Evolutionary conservation across 2,113 vertebrate species (phyloP).

Genomic region (Podocnemis expansa): DNA sequence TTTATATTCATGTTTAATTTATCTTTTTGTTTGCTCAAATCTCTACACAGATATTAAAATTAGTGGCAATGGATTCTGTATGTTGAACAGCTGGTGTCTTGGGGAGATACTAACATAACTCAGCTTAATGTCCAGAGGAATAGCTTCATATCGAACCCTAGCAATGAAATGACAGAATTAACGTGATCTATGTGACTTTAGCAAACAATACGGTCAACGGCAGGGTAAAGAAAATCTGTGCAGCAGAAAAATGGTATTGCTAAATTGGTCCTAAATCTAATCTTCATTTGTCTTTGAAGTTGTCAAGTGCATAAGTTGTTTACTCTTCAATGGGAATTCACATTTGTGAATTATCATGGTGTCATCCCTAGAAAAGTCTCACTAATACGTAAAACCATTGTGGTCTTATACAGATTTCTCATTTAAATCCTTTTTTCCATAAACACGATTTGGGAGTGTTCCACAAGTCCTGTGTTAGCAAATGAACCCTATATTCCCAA

Average conservation of each 20-base stretch:
- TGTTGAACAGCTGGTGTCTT: not conserved
- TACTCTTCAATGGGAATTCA: slow-evolving; percentile 22
- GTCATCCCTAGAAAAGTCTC: not conserved
- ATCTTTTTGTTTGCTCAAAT: not conserved
- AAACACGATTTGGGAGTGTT: not conserved
- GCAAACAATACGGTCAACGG: not conserved
- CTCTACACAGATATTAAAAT: not conserved
- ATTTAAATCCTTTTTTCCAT: not conserved
- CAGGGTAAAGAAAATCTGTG: not conserved
- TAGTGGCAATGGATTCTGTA: not conserved
- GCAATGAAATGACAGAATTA: not conserved
- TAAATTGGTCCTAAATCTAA: not conserved
- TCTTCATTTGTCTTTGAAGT: not conserved
- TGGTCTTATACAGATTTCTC: not conserved
- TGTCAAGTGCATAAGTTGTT: not conserved
- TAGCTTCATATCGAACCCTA: not conserved
- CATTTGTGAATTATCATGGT: not conserved
- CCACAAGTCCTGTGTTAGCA: not conserved
- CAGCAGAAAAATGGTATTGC: slow-evolving; percentile 3
- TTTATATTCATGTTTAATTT: not conserved
- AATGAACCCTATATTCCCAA: not conserved
- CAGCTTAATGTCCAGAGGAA: not conserved
- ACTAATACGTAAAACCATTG: not conserved
- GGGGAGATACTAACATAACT: not conserved
- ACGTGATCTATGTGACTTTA: not conserved